Evolutionary conservation across 35 echinoderm and acorn worm genomes (phyloP).

Genomic region (Chiridota heheva): DNA sequence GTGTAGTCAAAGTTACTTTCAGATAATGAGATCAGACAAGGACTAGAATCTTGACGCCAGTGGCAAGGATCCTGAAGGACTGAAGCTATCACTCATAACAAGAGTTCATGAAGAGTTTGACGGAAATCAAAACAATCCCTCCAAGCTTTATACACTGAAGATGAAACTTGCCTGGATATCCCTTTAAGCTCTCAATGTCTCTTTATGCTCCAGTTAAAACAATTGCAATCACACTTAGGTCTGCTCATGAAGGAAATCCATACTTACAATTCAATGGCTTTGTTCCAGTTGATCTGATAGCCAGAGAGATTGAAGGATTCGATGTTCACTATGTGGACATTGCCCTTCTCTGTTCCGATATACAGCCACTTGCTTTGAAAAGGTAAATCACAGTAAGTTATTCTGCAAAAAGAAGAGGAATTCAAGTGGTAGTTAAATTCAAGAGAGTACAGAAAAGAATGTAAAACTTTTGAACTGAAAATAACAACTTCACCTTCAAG

Average conservation of each 20-base stretch:
- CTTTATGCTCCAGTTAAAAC: no score
- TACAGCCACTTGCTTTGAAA: constrained; percentile 99
- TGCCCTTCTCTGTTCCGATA: constrained; percentile 97
- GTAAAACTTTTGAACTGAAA: background rate
- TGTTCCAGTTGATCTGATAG: constrained; percentile 99
- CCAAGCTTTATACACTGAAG: background rate
- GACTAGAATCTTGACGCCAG: no score
- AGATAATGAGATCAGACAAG: no score
- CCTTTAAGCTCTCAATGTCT: no score
- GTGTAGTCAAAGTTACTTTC: no score
- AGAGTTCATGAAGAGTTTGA: background rate
- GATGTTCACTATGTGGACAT: constrained; percentile 97
- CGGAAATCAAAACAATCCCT: background rate
- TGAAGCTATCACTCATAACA: background rate
- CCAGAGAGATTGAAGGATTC: constrained; percentile 94
- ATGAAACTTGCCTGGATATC: background rate
- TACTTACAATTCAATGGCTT: constrained; percentile 99
- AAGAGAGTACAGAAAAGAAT: background rate
- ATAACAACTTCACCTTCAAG: background rate
- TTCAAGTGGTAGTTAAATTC: no score
- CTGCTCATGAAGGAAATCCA: no score
- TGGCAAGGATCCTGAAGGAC: no score
- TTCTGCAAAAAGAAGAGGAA: constrained; percentile 74
- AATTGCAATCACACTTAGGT: no score
- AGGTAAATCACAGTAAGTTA: constrained; percentile 94